Percentiles rank a stretch among this genome's conserved stretches.
phyloP scores from a whole-genome alignment of 2,113 vertebrate genomes.

The Oxygymnocypris stewartii region DNA sequence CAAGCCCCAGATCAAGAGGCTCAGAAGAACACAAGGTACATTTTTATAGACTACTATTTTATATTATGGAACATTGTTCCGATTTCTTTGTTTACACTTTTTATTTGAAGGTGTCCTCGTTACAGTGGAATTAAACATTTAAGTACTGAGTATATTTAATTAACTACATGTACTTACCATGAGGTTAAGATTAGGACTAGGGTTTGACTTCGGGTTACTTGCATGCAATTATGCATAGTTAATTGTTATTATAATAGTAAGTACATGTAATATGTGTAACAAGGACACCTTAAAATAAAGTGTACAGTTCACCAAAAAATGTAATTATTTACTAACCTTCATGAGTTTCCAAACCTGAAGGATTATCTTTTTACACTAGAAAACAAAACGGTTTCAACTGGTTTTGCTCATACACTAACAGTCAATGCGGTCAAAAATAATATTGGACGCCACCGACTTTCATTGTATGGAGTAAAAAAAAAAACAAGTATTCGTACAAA shows the following conservation, averaged over 20 bases:
- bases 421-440: background rate
- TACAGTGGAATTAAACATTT: no score
- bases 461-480: background rate
- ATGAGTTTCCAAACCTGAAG: background rate
- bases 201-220: no score
- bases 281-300: no score
- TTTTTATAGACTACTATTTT: constrained; percentile 15
- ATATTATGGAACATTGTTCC: background rate
- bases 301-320: background rate
- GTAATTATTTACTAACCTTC: background rate
- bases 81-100: no score
- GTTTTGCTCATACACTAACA: background rate
- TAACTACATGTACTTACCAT: no score
- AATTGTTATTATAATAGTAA: no score
- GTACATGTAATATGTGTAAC: no score
- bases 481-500: background rate
- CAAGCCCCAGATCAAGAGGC: constrained; percentile 56
- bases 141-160: no score
- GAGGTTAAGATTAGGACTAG: no score
- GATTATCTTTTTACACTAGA: background rate
- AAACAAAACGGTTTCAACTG: background rate
- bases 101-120: no score
- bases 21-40: constrained; percentile 62
- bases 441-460: background rate
- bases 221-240: no score